Evolutionary conservation across 2,888 invertebrate species (phyloP).

Genomic region (Amphipyra berbera): DNA sequence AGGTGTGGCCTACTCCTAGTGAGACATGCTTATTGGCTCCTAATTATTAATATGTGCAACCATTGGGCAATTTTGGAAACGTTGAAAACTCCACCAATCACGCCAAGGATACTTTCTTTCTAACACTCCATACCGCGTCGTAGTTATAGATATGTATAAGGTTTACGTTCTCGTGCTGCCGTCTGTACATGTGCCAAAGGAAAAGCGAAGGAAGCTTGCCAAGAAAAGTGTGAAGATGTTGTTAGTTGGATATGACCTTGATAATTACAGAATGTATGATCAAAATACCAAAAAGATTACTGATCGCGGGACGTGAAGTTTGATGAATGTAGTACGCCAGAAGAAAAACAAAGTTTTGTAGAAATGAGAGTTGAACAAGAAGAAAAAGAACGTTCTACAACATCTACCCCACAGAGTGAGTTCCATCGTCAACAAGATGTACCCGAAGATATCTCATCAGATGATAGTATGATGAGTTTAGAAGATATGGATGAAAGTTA

Average conservation of each 20-base stretch:
- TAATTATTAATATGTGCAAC: no score
- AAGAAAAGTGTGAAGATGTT: conserved; percentile 56
- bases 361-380: conserved; percentile 26
- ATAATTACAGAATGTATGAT: conserved; percentile 63
- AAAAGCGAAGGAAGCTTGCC: conserved; percentile 54
- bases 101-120: no score
- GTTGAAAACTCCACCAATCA: no score
- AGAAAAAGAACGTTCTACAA: neutral
- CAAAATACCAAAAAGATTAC: conserved; percentile 38
- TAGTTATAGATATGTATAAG: no score
- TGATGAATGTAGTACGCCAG: conserved; percentile 49
- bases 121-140: no score
- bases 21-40: no score
- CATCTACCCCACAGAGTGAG: neutral
- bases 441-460: conserved; percentile 5
- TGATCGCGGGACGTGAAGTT: conserved; percentile 56
- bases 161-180: no score
- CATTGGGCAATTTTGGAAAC: no score
- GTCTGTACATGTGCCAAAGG: conserved; percentile 65
- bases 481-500: conserved; percentile 41
- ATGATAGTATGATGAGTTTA: conserved; percentile 43
- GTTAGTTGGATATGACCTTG: conserved; percentile 63
- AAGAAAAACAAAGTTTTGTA: conserved; percentile 34
- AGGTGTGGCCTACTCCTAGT: no score
- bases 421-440: no score